Conservation (phyloP, 2,888 invertebrate genomes). For the Strigamia maritima region DNA sequence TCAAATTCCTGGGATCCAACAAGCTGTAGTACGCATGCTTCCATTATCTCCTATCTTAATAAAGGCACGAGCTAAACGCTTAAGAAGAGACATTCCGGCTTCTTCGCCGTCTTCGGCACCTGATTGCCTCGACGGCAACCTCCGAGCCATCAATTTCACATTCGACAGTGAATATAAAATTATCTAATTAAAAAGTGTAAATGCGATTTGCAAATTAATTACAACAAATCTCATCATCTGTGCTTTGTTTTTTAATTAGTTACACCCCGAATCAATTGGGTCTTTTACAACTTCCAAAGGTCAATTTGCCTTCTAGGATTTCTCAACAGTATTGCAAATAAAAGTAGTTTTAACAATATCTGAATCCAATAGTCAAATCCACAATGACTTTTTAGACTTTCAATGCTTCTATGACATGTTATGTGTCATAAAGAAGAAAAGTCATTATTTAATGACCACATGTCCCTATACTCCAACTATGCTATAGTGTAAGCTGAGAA, state of each 20-base stretch:
- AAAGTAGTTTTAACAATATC: too few species aligned
- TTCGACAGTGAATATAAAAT: background rate
- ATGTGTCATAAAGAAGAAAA: too few species aligned
- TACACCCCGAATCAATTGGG: background rate
- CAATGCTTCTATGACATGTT: too few species aligned
- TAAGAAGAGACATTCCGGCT: background rate
- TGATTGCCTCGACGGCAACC: conserved; percentile 8
- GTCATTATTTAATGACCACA: too few species aligned
- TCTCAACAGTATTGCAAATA: too few species aligned
- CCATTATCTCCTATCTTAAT: conserved; percentile 31
- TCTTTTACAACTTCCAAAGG: background rate
- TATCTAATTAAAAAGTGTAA: conserved; percentile 10
- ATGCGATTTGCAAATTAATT: background rate
- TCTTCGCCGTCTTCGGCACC: background rate
- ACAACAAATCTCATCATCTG: background rate
- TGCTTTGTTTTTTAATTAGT: background rate
- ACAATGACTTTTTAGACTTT: too few species aligned
- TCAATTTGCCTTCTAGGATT: background rate
- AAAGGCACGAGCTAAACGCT: background rate
- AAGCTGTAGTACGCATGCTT: conserved; percentile 18
- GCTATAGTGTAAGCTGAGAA: too few species aligned
- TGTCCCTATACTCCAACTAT: too few species aligned
- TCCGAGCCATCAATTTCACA: background rate
- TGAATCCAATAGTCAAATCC: too few species aligned
- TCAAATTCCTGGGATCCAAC: conserved; percentile 26